phyloP scores from a whole-genome alignment of 92 coral and sea anemone genomes.

The Ricordea florida region DNA sequence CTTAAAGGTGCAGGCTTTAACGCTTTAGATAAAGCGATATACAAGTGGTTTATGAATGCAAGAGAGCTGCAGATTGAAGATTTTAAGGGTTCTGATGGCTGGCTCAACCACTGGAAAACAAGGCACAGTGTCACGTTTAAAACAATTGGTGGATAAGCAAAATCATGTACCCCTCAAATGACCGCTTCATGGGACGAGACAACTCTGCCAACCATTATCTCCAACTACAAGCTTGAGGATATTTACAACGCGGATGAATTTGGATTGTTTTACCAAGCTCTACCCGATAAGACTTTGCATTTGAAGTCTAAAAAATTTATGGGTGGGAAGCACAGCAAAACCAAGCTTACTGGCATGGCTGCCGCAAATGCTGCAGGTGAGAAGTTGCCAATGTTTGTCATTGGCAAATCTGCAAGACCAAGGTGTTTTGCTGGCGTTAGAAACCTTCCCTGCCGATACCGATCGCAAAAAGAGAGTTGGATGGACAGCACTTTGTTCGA shows the following conservation, averaged over 20 bases:
- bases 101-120: conserved; percentile 38
- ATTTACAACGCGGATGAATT: conserved; percentile 64
- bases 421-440: conserved; percentile 30
- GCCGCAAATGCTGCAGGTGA: conserved; percentile 66
- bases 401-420: conserved; percentile 45
- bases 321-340: conserved; percentile 60
- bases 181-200: conserved; percentile 51
- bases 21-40: conserved; percentile 18
- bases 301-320: conserved; percentile 31
- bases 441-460: conserved; percentile 60
- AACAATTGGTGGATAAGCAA: conserved; percentile 55
- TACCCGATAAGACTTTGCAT: conserved; percentile 24
- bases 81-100: conserved; percentile 55
- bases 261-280: conserved; percentile 64
- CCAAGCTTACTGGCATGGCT: conserved; percentile 53
- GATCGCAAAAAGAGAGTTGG: conserved; percentile 53
- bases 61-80: conserved; percentile 30
- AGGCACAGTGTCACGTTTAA: conserved; percentile 58
- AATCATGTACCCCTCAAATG: conserved; percentile 48
- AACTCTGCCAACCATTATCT: conserved; percentile 49
- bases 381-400: conserved; percentile 60
- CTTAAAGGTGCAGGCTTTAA: background rate
- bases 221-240: conserved; percentile 59
- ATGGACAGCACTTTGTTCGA: conserved; percentile 56
- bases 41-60: conserved; percentile 13